Evolutionary conservation across 2,113 vertebrate species (phyloP).

Genomic region (Pagrus major): DNA sequence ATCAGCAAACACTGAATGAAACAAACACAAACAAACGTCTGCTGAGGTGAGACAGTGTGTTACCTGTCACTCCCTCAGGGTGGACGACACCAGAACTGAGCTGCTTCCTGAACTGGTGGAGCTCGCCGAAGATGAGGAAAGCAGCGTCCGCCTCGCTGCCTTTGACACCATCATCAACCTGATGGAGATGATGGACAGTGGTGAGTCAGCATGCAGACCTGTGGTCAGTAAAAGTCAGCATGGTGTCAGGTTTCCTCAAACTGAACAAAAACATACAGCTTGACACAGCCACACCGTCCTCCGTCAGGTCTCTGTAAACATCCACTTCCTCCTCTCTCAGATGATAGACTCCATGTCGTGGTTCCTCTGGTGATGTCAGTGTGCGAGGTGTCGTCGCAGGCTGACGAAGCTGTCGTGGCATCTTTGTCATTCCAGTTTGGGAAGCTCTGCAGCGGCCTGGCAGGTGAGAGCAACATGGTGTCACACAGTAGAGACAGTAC

Average conservation of each 20-base stretch:
- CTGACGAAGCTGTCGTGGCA: constrained; percentile 89
- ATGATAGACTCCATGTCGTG: constrained; percentile 60
- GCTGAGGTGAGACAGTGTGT: background rate
- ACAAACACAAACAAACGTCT: background rate
- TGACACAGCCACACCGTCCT: background rate
- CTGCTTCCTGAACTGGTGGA: constrained; percentile 93
- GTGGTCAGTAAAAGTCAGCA: background rate
- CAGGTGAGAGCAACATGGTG: constrained; percentile 82
- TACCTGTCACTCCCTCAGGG: constrained; percentile 75
- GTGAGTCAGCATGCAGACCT: constrained; percentile 74
- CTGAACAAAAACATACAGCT: background rate
- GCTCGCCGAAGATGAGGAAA: constrained; percentile 90
- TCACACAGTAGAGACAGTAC: background rate
- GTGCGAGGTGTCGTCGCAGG: constrained; percentile 75
- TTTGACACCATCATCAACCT: constrained; percentile 94
- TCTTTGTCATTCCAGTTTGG: constrained; percentile 94
- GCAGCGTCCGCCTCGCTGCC: constrained; percentile 91
- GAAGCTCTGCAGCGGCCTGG: constrained; percentile 93
- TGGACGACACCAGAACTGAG: constrained; percentile 90
- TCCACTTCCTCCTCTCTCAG: constrained; percentile 26
- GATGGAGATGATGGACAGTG: constrained; percentile 91
- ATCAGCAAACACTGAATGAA: background rate
- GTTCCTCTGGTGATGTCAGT: constrained; percentile 69
- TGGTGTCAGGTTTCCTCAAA: background rate
- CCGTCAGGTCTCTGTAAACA: background rate